These are phyloP conservation scores for Aspidoscelis tigris DNA, from an alignment of 2,113 vertebrate genomes.

Conservation along the genomic window DNA sequence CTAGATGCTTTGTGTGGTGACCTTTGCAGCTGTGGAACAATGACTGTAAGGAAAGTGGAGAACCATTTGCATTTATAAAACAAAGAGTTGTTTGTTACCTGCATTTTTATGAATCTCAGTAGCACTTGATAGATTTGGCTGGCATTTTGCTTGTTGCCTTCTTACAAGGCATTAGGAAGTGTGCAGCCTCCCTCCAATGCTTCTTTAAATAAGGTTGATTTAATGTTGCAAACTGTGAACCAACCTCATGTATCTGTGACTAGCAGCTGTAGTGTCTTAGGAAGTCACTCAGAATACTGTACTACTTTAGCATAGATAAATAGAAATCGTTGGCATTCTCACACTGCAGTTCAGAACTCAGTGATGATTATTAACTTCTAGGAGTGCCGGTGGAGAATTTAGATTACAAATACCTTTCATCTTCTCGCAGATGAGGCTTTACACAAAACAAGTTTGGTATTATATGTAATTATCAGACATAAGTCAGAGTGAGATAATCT, in stretches of 20 bases:
- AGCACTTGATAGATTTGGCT: not conserved
- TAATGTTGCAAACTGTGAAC: not conserved
- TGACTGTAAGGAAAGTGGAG: not conserved
- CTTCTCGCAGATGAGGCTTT: not conserved
- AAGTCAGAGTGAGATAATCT: not conserved
- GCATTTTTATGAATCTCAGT: not conserved
- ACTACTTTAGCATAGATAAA: not conserved
- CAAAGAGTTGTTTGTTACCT: not conserved
- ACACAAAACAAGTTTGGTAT: constrained; percentile 21
- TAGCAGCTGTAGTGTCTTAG: constrained; percentile 8
- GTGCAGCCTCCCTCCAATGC: not conserved
- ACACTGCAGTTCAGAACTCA: not conserved
- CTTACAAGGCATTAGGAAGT: not conserved
- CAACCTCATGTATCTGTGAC: not conserved
- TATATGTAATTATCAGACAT: constrained; percentile 35
- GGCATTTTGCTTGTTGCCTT: not conserved
- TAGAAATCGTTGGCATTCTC: not conserved
- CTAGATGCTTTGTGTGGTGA: not conserved
- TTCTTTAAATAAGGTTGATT: not conserved
- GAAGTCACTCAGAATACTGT: not conserved
- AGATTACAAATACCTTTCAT: constrained; percentile 14
- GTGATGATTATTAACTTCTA: not conserved
- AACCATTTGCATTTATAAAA: not conserved
- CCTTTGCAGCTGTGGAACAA: not conserved
- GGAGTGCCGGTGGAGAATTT: not conserved